Evolutionary conservation across 1,140 invertebrate genomes (phyloP), one percentile per base, ranked within the genome.

Genomic region (Bombus impatiens): DNA sequence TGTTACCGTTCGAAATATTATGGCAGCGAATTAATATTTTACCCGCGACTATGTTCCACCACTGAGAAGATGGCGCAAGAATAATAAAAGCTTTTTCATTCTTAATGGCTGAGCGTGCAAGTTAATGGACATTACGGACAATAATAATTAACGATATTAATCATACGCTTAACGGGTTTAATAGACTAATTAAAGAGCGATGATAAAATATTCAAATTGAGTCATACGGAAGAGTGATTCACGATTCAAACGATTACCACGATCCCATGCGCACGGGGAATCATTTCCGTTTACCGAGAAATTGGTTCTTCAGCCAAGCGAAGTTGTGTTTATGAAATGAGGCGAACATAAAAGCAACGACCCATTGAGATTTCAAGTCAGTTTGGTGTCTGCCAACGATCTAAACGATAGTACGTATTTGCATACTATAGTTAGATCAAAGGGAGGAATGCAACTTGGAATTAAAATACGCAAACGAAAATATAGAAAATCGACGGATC

Each of bases 271-370:
- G 10, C 25, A 8, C 18, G 12, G 22, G 22, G 42, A 70, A 79
- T 72, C 57, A 28, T 15, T 79, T 71, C 40, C 57, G 65, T 25
- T 59, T 78, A 78, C 53, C 22, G 40, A 28, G 83, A 72, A 84
- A 78, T 62, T 76, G 42, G 2, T 28, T 65, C 35, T 70, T 37
- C 2, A 10, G 9, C 75, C 53, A 0, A n/a, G 67, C 65, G 67
- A 84, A 84, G 77, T 80, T 44, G 68, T 44, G 68, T 40, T 71
- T 72, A 70, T 72, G 44, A 82, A 82, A 44, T 59, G 57, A 32
- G 28, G 13, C n/a, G n/a, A 32, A 53, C 47, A 28, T 57, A 42
- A 42, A 70, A 59, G 18, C 53, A 25, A 53, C 22, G 47, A 40
- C n/a, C 44, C 57, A 76, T 25, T 35, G 67, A 37, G 67, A n/a